phyloP scores from a whole-genome alignment of 2,113 vertebrate genomes.

The Riparia riparia region DNA sequence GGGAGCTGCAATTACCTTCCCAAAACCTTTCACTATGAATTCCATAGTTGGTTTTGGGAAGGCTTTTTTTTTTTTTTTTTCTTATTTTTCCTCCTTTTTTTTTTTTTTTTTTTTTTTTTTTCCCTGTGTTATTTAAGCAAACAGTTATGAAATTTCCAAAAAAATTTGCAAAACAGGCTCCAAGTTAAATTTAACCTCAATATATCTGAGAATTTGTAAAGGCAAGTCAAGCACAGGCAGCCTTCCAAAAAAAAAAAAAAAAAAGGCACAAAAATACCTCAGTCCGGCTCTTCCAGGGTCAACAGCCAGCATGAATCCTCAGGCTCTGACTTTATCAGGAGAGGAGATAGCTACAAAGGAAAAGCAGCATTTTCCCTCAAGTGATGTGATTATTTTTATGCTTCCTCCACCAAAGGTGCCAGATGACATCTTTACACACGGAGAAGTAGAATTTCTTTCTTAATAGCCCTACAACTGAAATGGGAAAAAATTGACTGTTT shows the following conservation, averaged over 20 bases:
- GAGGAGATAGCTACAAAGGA: neutral
- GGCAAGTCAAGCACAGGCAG: neutral
- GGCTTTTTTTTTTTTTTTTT: fast-evolving
- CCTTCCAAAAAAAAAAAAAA: neutral
- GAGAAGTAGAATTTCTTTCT: neutral
- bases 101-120: neutral
- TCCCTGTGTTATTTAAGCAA: neutral
- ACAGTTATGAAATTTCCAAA: neutral
- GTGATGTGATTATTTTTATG: neutral
- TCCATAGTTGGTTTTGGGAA: neutral
- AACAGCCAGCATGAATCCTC: fast-evolving
- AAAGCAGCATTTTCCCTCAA: neutral
- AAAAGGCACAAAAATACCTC: neutral
- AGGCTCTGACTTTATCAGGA: neutral
- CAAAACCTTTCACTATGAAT: neutral
- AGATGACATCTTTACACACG: neutral
- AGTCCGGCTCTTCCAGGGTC: neutral
- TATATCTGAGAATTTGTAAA: neutral
- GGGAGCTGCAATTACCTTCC: neutral
- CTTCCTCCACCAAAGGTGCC: neutral
- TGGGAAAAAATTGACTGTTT: neutral
- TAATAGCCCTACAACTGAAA: neutral
- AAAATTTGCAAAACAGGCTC: neutral
- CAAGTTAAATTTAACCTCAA: neutral
- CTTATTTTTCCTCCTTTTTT: neutral